phyloP scores from a whole-genome alignment of 2,888 invertebrate genomes.

The Epinotia nisella region DNA sequence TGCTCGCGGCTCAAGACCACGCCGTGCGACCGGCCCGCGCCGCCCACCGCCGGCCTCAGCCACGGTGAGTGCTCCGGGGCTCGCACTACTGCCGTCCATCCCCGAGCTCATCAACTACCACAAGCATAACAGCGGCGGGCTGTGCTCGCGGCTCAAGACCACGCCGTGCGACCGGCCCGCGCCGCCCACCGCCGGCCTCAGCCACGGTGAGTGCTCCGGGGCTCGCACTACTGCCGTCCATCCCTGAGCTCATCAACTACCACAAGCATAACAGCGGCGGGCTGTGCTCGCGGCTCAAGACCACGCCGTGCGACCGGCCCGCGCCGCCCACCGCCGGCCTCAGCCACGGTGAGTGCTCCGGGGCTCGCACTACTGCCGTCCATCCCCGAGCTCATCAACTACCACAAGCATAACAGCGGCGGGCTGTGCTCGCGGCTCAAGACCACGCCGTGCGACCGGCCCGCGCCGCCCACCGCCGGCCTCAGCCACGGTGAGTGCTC shows the following conservation, averaged over 20 bases:
- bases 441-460: slow-evolving; percentile 94
- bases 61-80: slow-evolving; percentile 92
- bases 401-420: slow-evolving; percentile 84
- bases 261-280: slow-evolving; percentile 88
- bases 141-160: slow-evolving; percentile 95
- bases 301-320: slow-evolving; percentile 94
- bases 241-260: slow-evolving; percentile 94
- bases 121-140: slow-evolving; percentile 96
- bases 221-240: slow-evolving; percentile 94
- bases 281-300: slow-evolving; percentile 94
- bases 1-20: slow-evolving; percentile 95
- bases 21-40: slow-evolving; percentile 95
- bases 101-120: slow-evolving; percentile 98
- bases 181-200: slow-evolving; percentile 96
- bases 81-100: slow-evolving; percentile 95
- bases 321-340: slow-evolving; percentile 97
- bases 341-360: slow-evolving; percentile 90
- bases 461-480: slow-evolving; percentile 96
- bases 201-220: slow-evolving; percentile 91
- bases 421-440: slow-evolving; percentile 96
- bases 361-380: slow-evolving; percentile 93
- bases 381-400: slow-evolving; percentile 95
- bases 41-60: slow-evolving; percentile 96
- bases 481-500: slow-evolving; percentile 90
- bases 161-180: slow-evolving; percentile 96